These are phyloP conservation scores for Sclerurus mexicanus DNA, from an alignment of 2,113 vertebrate genomes.

Conservation along the genomic window DNA sequence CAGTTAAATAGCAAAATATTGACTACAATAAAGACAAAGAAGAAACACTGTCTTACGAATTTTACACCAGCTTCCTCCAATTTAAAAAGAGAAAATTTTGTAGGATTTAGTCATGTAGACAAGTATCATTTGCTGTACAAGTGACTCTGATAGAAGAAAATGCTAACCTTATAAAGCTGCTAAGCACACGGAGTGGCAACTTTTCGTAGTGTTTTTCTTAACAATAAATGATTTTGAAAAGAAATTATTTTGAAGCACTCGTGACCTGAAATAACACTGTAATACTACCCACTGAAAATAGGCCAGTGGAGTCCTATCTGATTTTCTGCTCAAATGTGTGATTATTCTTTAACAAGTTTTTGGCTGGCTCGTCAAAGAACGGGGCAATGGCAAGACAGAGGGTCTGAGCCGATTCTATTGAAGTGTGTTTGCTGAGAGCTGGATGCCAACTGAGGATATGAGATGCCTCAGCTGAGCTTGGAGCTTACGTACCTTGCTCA, in stretches of 20 bases:
- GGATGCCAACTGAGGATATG: not conserved
- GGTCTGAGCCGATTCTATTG: not conserved
- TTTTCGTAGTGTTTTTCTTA: constrained; percentile 4
- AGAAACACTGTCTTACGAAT: not conserved
- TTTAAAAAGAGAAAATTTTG: not conserved
- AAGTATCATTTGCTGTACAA: not conserved
- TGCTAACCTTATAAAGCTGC: not conserved
- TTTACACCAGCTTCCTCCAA: not conserved
- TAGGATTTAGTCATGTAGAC: not conserved
- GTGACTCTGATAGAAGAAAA: not conserved
- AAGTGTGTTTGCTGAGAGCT: not conserved
- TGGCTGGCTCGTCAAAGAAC: not conserved
- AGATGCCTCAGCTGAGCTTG: not conserved
- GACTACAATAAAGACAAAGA: not conserved
- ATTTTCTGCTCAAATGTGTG: not conserved
- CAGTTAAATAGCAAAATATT: not conserved
- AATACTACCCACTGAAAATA: not conserved
- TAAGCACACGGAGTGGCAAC: not conserved
- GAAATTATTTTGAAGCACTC: not conserved
- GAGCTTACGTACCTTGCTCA: not conserved
- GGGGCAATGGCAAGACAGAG: not conserved
- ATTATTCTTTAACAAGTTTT: not conserved
- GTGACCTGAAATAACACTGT: not conserved
- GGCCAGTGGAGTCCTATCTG: not conserved
- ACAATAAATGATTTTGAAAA: not conserved